These are phyloP conservation scores for Leptinotarsa tumamoca DNA, from an alignment of 2,888 invertebrate genomes.

Conservation along the genomic window DNA sequence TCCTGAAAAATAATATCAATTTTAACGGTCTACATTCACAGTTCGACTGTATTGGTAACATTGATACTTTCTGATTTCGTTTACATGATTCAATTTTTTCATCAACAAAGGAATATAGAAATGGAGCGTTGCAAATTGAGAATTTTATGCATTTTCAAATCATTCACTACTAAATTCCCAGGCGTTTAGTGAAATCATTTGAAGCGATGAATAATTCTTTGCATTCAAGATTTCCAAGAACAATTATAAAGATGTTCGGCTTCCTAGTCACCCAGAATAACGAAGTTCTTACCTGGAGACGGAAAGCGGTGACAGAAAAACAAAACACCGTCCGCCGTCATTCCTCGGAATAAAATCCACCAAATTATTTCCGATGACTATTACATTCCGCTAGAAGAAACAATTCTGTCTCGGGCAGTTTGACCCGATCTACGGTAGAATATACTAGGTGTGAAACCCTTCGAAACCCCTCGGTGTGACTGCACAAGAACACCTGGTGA, in stretches of 20 bases:
- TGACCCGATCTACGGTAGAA: constrained; percentile 15
- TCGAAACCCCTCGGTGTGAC: constrained; percentile 20
- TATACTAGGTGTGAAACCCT: constrained; percentile 31
- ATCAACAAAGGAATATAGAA: too few relatives aligned
- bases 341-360: neutral
- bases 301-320: neutral
- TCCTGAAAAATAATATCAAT: too few relatives aligned
- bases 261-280: neutral
- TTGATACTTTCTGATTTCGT: too few relatives aligned
- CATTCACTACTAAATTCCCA: too few relatives aligned
- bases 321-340: neutral
- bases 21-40: neutral
- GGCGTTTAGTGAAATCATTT: too few relatives aligned
- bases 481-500: constrained; percentile 36
- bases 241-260: neutral
- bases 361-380: constrained; percentile 33
- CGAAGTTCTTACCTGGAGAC: neutral
- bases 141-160: too few relatives aligned
- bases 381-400: constrained; percentile 22
- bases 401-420: constrained; percentile 5
- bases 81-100: too few relatives aligned
- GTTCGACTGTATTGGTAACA: too few relatives aligned
- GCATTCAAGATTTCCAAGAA: neutral
- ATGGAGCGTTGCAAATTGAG: too few relatives aligned
- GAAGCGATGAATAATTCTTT: too few relatives aligned